Conservation (phyloP, 2,113 vertebrate genomes). For the Alces alces region DNA sequence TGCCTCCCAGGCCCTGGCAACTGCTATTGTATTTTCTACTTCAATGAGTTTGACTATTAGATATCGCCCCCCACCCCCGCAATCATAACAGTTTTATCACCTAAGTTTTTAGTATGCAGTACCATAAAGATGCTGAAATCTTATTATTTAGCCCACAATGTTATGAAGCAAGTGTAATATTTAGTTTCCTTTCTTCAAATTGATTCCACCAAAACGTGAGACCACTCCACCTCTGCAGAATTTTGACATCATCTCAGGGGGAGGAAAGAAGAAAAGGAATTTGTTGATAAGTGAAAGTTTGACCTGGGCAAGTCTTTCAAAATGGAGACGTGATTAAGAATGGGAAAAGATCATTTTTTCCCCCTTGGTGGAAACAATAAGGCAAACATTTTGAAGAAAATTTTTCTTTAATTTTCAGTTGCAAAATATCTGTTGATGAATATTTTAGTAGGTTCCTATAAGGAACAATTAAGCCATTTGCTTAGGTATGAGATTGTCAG, state of each 20-base stretch:
- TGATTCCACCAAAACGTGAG: neutral
- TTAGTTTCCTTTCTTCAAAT: neutral
- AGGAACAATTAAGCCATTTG: neutral
- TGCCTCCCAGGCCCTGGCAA: neutral
- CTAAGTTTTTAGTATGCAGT: neutral
- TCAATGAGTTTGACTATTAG: neutral
- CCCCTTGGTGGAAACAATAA: neutral
- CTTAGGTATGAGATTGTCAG: neutral
- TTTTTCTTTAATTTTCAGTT: neutral
- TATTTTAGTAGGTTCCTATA: neutral
- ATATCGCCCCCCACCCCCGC: too few relatives aligned
- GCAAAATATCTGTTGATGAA: neutral
- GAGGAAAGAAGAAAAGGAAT: neutral
- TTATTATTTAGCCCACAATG: neutral
- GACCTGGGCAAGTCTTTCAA: neutral
- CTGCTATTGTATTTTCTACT: neutral
- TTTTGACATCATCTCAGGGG: neutral
- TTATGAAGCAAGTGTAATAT: neutral
- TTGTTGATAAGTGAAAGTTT: neutral
- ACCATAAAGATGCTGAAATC: neutral
- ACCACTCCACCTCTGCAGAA: neutral
- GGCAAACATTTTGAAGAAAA: neutral
- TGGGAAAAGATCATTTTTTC: neutral
- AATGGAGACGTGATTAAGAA: neutral
- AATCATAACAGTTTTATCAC: neutral